Conservation (phyloP, 2,797 vertebrate genomes). For the Scarus forsteni region DNA sequence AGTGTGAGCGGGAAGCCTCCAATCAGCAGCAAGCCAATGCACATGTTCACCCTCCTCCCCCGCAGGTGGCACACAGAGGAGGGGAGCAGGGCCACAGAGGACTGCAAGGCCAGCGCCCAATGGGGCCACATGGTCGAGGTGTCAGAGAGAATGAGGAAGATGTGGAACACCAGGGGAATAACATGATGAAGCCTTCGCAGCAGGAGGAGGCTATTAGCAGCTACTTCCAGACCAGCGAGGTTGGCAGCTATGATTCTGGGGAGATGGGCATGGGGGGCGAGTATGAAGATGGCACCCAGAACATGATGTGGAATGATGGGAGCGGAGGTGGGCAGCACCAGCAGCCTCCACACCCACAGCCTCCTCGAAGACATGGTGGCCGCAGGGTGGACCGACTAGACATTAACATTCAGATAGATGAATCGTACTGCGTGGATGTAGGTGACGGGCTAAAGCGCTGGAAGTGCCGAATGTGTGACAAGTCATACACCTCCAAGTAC, state of each 20-base stretch:
- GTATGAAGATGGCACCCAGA: constrained; percentile 84
- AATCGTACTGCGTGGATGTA: constrained; percentile 96
- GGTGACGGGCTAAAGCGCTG: constrained; percentile 95
- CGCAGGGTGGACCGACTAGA: constrained; percentile 96
- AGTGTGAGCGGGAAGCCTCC: constrained; percentile 79
- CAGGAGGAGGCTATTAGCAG: constrained; percentile 84
- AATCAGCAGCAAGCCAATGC: constrained; percentile 68
- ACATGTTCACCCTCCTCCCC: constrained; percentile 76
- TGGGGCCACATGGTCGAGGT: constrained; percentile 66
- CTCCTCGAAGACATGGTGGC: constrained; percentile 84
- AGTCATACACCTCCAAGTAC: constrained; percentile 99
- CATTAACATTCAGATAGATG: constrained; percentile 98
- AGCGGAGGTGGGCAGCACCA: constrained; percentile 60
- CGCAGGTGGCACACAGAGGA: constrained; percentile 78
- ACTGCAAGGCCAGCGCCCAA: constrained; percentile 50
- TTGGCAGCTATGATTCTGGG: constrained; percentile 81
- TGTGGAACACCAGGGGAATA: constrained; percentile 70
- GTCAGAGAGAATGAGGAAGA: constrained; percentile 70
- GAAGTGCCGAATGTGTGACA: constrained; percentile 98
- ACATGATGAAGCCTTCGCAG: constrained; percentile 78
- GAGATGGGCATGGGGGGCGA: constrained; percentile 85
- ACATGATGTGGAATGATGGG: constrained; percentile 84
- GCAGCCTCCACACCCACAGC: constrained; percentile 71
- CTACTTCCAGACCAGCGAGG: constrained; percentile 86
- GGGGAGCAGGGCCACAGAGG: constrained; percentile 72